Conservation (phyloP, 2,797 vertebrate genomes). For the Botia kubotai region DNA sequence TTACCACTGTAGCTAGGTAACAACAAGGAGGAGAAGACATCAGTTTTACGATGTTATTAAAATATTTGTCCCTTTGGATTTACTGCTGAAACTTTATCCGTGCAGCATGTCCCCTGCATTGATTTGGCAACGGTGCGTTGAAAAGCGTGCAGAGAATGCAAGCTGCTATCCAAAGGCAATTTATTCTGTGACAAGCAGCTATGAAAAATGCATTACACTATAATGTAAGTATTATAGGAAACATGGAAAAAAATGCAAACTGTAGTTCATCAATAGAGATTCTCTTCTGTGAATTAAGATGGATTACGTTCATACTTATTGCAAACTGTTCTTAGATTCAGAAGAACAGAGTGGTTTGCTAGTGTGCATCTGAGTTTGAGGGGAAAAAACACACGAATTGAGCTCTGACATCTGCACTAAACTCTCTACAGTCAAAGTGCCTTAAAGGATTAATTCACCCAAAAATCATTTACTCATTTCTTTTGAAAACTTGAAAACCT, state of each 20-base stretch:
- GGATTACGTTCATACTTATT: not conserved
- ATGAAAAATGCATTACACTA: not conserved
- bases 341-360: not conserved
- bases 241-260: not conserved
- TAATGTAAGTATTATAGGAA: not conserved
- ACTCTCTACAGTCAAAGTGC: not conserved
- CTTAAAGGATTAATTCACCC: not conserved
- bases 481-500: not conserved
- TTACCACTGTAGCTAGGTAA: constrained; percentile 1
- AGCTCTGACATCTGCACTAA: not conserved
- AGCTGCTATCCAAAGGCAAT: not conserved
- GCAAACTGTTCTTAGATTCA: not conserved
- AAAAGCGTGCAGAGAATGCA: not conserved
- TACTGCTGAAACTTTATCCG: not conserved
- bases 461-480: not conserved
- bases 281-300: not conserved
- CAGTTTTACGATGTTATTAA: not conserved
- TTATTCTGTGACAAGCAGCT: not conserved
- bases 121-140: not conserved
- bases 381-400: not conserved
- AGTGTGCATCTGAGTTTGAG: not conserved
- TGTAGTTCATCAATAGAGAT: not conserved
- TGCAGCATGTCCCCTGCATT: not conserved
- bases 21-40: not conserved
- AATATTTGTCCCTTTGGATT: not conserved